Evolutionary conservation across 2,888 invertebrate species (phyloP), one percentile per base, ranked within the genome.

Genomic region (Polydrusus tereticollis): DNA sequence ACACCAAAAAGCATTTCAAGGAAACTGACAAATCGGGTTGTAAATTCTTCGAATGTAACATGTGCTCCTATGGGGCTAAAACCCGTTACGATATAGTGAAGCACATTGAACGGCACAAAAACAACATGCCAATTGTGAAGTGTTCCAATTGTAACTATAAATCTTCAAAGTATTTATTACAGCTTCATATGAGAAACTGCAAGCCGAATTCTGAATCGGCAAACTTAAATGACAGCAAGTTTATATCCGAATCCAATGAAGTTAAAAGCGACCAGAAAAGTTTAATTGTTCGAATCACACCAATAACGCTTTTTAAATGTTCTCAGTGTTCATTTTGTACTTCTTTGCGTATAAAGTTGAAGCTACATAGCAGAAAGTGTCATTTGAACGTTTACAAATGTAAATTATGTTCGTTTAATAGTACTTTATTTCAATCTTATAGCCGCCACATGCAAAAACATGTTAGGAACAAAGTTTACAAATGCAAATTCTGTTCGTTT

Each of bases 281-380:
- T 14, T 16, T 16, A 1, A 21, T 20, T 18, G 41, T 41, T n/a
- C n/a, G 6, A 41, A 41, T 16, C 3, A 16, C 14, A 29, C 5
- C 16, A 29, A 16, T 3, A 16, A 16, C 33, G 12, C 10, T 20
- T 7, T 68, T 68, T 62, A 43, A 36, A 20, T 68, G 58, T 58
- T 36, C 38, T 16, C 29, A 12, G 20, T 58, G 58, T 36, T 16
- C 58, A 8, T 55, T 55, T 55, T 26, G 14, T 26, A n/a, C 26
- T 16, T 29, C 14, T 36, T 36, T 38, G 36, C 16, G 36, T 10
- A 18, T 38, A 7, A 12, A 33, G 20, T 12, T 36, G 10, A 38
- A 57, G 12, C 16, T 20, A 1, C 57, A 57, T 36, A 7, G 5
- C 36, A 57, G 18, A 57, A 38, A 36, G 21, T 21, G 21, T 12